Evolutionary conservation across 2,888 invertebrate genomes (phyloP).

Genomic region (Pimpla rufipes): DNA sequence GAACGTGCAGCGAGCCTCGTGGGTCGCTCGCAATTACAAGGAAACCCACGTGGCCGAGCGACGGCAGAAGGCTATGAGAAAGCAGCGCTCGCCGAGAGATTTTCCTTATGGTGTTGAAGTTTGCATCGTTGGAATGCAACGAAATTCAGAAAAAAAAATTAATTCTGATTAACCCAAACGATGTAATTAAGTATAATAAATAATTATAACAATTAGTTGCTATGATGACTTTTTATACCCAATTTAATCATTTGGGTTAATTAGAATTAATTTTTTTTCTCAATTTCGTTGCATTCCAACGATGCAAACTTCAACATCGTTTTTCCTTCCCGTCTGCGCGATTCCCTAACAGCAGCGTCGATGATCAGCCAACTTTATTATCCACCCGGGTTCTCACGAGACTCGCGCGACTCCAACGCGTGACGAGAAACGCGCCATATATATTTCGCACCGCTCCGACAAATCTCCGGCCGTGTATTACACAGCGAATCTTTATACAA

Average conservation of each 20-base stretch:
- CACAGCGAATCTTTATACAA: conserved; percentile 23
- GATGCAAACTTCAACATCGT: no score
- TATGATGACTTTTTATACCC: no score
- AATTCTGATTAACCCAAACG: no score
- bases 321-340: conserved; percentile 11
- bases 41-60: conserved; percentile 40
- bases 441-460: conserved; percentile 18
- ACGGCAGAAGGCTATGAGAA: conserved; percentile 48
- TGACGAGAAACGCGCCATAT: conserved; percentile 15
- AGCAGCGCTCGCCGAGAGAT: conserved; percentile 44
- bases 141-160: no score
- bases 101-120: no score
- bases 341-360: conserved; percentile 14
- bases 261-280: no score
- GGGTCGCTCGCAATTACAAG: conserved; percentile 37
- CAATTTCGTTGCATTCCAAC: no score
- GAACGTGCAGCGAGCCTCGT: conserved; percentile 1
- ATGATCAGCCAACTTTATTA: conserved; percentile 22
- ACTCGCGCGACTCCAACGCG: conserved; percentile 12
- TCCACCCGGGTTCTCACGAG: conserved; percentile 37
- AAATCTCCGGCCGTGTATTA: conserved; percentile 30
- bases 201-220: no score
- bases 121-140: no score
- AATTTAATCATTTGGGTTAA: no score
- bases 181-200: no score